Evolutionary conservation across 2,113 vertebrate species (phyloP), one percentile per base, ranked within the genome.

Genomic region (Ifrita kowaldi): DNA sequence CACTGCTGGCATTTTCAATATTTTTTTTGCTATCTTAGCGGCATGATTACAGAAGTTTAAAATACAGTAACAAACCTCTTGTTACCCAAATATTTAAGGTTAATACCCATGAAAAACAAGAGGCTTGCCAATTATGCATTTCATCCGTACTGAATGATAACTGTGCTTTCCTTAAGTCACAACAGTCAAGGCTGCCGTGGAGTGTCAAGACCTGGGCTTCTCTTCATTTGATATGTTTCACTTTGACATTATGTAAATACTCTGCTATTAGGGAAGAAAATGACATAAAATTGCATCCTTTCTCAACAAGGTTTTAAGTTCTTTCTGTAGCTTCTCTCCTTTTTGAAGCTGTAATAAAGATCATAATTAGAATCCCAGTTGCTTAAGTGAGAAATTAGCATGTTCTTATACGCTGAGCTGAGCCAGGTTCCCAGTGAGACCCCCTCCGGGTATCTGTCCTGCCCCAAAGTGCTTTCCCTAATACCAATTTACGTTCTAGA

Each of bases 371-470:
- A 93, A 89, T 95, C 86, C 94, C 73, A 81, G 91, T 95, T 92
- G 89, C 93, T 93, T 96, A 95, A 97, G 95, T 87, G 91, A 95
- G 94, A 95, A 95, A 97, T 97, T 92, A 94, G 64, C 87, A 60
- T 89, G 87, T 79, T 92, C 79, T 94, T 92, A 84, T 92, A 67
- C 64, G 92, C 85, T 93, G 60, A 94, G 78, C 62, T 0, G n/a
- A 87, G 85, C 42, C 64, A 56, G 64, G 68, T 82, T 96, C 64
- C 90, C 69, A 63, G 87, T 0, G 12, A 96, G 85, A 90, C 79
- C 90, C 85, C 88, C 93, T 95, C 83, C 0, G 13, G 93, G 44
- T 93, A 63, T 91, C 82, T 90, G 89, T 73, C 84, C 91, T 94
- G 82, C 95, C 90, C 93, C 82, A 80, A 46, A 90, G 88, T 16